Conservation (phyloP, 2,888 invertebrate genomes). For the Stenichneumon culpator region DNA sequence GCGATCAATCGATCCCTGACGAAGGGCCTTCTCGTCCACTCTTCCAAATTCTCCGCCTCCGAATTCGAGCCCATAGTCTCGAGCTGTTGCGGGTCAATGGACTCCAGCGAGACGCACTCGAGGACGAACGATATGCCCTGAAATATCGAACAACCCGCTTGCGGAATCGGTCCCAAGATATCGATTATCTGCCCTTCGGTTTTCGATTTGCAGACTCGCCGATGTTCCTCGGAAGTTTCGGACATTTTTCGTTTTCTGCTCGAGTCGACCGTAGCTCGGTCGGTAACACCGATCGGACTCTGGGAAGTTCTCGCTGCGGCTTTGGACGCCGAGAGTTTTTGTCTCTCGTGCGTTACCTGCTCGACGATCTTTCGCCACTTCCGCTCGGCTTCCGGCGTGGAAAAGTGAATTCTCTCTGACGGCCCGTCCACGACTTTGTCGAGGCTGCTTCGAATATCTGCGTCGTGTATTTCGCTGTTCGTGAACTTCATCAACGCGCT, state of each 20-base stretch:
- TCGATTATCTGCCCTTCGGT: slow-evolving; percentile 74
- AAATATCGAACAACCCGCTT: slow-evolving; percentile 85
- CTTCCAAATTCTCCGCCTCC: slow-evolving; percentile 87
- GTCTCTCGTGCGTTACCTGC: slow-evolving; percentile 84
- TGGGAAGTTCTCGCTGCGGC: not conserved
- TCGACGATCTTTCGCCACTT: slow-evolving; percentile 85
- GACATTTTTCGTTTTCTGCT: not conserved
- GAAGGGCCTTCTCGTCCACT: slow-evolving; percentile 86
- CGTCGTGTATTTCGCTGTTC: slow-evolving; percentile 70
- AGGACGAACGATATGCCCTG: slow-evolving; percentile 87
- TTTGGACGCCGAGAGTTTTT: slow-evolving; percentile 56
- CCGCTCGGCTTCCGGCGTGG: slow-evolving; percentile 76
- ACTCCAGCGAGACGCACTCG: slow-evolving; percentile 86
- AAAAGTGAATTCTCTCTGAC: slow-evolving; percentile 73
- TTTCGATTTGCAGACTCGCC: not conserved
- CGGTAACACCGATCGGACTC: no score
- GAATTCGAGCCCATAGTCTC: slow-evolving; percentile 83
- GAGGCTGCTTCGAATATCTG: slow-evolving; percentile 72
- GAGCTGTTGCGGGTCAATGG: slow-evolving; percentile 74
- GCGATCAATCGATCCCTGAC: slow-evolving; percentile 87
- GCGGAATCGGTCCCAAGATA: slow-evolving; percentile 87
- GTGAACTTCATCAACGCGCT: slow-evolving; percentile 72
- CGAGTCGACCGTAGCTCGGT: no score
- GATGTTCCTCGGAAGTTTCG: not conserved
- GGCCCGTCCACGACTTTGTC: slow-evolving; percentile 73